Base-by-base conservation (phyloP, 2,888 invertebrate species). In the Heliconius charithonia region DNA sequence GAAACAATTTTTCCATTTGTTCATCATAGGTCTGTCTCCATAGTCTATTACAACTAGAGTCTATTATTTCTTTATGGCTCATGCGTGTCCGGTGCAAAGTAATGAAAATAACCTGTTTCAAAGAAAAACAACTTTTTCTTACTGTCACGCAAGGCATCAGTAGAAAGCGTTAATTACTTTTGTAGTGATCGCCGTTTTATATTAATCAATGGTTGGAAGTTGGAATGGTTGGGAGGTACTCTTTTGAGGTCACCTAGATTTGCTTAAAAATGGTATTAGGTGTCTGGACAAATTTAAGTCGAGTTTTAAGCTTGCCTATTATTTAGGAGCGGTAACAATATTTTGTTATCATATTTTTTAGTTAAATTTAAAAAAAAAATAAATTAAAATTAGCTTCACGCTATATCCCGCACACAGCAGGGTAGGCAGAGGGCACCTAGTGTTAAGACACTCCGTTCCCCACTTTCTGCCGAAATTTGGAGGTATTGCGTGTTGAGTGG, bases 51-150 rank as follows among this genome's bases (percentile, higher is more conserved):
- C 25, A 63, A 74, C 41, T 25, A 27, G 41, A 25, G 62, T 74
- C 74, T 41, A 62, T 74, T 74, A 74, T 74, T 63, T 74, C 74
- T 74, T 45, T 74, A 74, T 74, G 19, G 62, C 74, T 25, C 62
- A 74, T 74, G 74, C 74, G 74, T 74, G 74, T 74, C 74, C 62
- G 19, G 63, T 74, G 56, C 71, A 72, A 74, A 74, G 41, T 74
- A 74, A 74, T 74, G 74, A 37, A 74, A 74, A 74, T 74, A 74
- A 63, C 74, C 63, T 74, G 74, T 74, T 74, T 74, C 74, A 76
- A 76, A 71, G 76, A 76, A 70, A 69, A 70, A 62, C 77, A 74
- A 73, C n/a, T 77, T 79, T 75, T 79, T 76, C 76, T 51, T 69
- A 73, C 73, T 79, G 76, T 73, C 78, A 78, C 78, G 75, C 75